phyloP scores from a whole-genome alignment of 2,797 vertebrate species.

The Bovichtus variegatus region DNA sequence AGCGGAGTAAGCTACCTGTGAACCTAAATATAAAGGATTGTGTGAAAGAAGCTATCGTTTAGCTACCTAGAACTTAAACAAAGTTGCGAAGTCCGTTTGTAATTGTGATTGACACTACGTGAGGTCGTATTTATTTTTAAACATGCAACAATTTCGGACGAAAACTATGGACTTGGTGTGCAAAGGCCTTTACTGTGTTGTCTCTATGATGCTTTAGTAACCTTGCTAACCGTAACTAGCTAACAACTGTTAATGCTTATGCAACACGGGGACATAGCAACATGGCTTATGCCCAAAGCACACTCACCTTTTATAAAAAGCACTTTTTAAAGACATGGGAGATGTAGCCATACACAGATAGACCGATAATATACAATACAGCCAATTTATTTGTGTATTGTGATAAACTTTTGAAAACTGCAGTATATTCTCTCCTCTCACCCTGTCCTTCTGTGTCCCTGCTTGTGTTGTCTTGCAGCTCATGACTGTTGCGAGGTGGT shows the following conservation, averaged over 20 bases:
- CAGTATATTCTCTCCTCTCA: background rate
- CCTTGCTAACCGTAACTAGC: too few relatives aligned
- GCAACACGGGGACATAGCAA: background rate
- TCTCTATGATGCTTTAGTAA: too few relatives aligned
- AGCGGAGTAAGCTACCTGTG: too few relatives aligned
- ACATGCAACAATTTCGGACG: too few relatives aligned
- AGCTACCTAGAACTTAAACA: too few relatives aligned
- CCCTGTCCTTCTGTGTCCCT: constrained; percentile 1
- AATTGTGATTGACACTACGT: too few relatives aligned
- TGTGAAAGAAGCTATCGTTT: too few relatives aligned
- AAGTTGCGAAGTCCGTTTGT: too few relatives aligned
- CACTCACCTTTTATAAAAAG: background rate
- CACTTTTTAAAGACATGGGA: background rate
- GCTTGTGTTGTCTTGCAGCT: constrained; percentile 76
- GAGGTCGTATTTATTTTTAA: too few relatives aligned
- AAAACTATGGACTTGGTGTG: too few relatives aligned
- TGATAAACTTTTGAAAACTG: background rate
- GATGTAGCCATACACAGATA: background rate
- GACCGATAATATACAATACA: background rate
- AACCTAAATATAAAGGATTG: too few relatives aligned
- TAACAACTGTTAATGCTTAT: background rate
- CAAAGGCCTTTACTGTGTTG: too few relatives aligned
- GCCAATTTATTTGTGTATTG: background rate
- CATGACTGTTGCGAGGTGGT: constrained; percentile 95
- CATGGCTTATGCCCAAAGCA: background rate